A percentile compares a stretch with the other conserved stretches of the same genome.
phyloP scores from a whole-genome alignment of 2,113 vertebrate genomes.

The Ophthalmolycus amberensis region DNA sequence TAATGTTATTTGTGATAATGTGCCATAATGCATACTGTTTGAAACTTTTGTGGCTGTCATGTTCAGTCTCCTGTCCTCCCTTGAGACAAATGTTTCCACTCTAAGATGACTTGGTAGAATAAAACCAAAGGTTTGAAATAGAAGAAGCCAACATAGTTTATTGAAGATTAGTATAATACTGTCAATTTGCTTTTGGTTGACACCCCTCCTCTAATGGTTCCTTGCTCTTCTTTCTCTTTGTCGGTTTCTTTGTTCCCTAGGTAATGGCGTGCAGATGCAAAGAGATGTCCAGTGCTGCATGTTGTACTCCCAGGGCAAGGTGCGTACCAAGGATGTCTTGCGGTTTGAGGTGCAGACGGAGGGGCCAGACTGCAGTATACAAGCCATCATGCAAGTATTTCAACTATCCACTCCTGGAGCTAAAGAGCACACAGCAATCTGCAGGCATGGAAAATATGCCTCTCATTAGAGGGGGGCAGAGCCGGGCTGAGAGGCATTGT shows the following conservation, averaged over 20 bases:
- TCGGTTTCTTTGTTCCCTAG: constrained; percentile 51
- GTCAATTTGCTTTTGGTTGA: background rate
- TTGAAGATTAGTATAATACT: constrained; percentile 2
- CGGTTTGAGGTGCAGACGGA: constrained; percentile 86
- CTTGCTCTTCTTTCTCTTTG: background rate
- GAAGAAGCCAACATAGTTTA: background rate
- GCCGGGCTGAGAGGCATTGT: constrained; percentile 73
- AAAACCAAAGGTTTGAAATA: constrained; percentile 5
- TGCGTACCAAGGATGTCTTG: constrained; percentile 86
- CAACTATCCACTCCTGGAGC: constrained; percentile 78
- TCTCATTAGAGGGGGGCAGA: constrained; percentile 72
- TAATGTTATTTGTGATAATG: background rate
- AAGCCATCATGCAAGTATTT: constrained; percentile 88
- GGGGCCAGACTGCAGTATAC: constrained; percentile 88
- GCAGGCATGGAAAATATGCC: constrained; percentile 80
- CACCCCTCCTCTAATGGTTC: background rate
- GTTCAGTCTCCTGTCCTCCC: background rate
- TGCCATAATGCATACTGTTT: background rate
- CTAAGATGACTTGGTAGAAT: background rate
- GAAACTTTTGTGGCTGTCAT: constrained; percentile 42
- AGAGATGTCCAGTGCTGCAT: constrained; percentile 87
- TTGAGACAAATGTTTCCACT: constrained; percentile 16
- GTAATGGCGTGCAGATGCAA: constrained; percentile 87
- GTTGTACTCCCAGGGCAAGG: constrained; percentile 85
- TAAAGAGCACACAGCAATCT: constrained; percentile 68